Evolutionary conservation across 2,888 invertebrate genomes (phyloP).

Genomic region (Steinernema hermaphroditum): DNA sequence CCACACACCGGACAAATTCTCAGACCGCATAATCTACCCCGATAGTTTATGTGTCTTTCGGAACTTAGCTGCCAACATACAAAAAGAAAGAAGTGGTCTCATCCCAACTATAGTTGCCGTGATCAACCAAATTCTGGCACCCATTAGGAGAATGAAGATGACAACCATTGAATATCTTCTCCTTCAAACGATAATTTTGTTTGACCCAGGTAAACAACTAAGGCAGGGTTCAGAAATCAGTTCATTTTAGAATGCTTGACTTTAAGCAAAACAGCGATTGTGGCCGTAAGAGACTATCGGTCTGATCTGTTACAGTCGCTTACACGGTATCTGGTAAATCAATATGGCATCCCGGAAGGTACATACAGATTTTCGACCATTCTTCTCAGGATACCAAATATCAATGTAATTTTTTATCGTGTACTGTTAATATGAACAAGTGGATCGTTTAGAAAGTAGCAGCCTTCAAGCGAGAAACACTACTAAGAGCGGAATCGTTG

Average conservation of each 20-base stretch:
- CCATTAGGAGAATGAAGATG: constrained; percentile 62
- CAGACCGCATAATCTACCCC: constrained; percentile 62
- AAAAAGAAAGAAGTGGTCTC: constrained; percentile 54
- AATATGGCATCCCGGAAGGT: constrained; percentile 26
- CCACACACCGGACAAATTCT: constrained; percentile 63
- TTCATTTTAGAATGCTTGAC: constrained; percentile 58
- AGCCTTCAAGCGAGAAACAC: constrained; percentile 65
- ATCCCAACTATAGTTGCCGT: constrained; percentile 66
- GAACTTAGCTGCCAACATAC: constrained; percentile 56
- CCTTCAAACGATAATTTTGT: constrained; percentile 61
- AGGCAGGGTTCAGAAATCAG: background rate
- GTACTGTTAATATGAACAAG: background rate
- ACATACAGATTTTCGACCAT: constrained; percentile 50
- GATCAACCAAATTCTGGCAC: constrained; percentile 62
- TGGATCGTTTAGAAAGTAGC: constrained; percentile 60
- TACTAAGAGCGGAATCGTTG: constrained; percentile 64
- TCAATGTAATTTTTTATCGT: constrained; percentile 41
- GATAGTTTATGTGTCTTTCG: constrained; percentile 63
- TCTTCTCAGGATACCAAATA: constrained; percentile 48
- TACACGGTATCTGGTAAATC: constrained; percentile 37
- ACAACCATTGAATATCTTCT: constrained; percentile 63
- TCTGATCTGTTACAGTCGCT: constrained; percentile 51
- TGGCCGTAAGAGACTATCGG: constrained; percentile 56
- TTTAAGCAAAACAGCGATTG: constrained; percentile 48
- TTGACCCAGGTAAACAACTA: constrained; percentile 57